Base-by-base conservation (phyloP, 1,140 invertebrate species). In the Helicoverpa zea region DNA sequence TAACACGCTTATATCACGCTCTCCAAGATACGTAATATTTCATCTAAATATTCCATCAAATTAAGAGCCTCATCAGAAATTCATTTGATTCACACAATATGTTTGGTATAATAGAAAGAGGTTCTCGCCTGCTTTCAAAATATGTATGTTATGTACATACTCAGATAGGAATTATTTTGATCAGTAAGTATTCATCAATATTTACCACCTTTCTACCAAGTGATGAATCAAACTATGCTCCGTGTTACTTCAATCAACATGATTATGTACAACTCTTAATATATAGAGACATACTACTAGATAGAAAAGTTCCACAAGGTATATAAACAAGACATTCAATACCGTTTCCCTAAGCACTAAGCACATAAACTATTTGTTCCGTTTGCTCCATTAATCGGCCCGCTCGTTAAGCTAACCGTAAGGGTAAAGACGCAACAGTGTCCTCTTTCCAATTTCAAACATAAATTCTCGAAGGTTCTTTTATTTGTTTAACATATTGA, bases 1-100 rank as follows among this genome's bases (percentile, higher is more conserved):
- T 23, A 35, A 72, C 13, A 56, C 29, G 35, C 47, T 52, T 29
- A 35, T 43, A 43, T 43, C 35, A 30, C 56, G 18, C 64, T 68
- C 64, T 23, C 64, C 54, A 18, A 43, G 11, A 3, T 11, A 18
- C 35, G 73, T 49, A 61, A 75, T 49, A 59, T 13, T 61, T 61
- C 73, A 16, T 49, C 35, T 49, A n/a, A 75, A 75, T 75, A 61
- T 75, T 75, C 56, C 35, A 59, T 75, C 56, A 23, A 61, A 61
- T 75, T 49, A 75, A 13, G 16, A 14, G 1, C 16, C 18, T 75
- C 56, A 75, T 75, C 13, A 75, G 49, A 18, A 61, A 75, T 75
- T 75, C 56, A 47, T 59, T 61, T 23, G 35, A 49, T 47, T 75
- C 52, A 49, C 35, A 61, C n/a, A 10, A 58, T 74, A 47, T 47